phyloP scores from a whole-genome alignment of 2,888 invertebrate species.

The Sturmia bella region DNA sequence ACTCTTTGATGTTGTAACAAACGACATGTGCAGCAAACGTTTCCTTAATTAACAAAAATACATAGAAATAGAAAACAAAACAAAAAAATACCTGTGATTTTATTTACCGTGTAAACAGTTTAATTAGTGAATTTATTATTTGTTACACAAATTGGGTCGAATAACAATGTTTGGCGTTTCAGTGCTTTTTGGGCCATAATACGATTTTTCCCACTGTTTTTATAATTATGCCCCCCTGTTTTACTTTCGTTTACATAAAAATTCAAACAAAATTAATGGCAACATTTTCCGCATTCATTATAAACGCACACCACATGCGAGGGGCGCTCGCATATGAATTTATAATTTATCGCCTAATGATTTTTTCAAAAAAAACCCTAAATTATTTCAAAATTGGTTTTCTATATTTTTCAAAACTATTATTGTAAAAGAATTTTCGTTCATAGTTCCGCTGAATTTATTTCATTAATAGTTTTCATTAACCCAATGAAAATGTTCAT shows the following conservation, averaged over 20 bases:
- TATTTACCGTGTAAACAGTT: constrained; percentile 44
- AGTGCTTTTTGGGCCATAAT: not conserved
- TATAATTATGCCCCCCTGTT: not conserved
- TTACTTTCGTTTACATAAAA: constrained; percentile 37
- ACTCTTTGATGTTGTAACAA: not conserved
- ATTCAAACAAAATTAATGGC: constrained; percentile 28
- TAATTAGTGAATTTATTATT: constrained; percentile 34
- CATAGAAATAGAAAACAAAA: not conserved
- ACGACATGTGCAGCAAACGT: not conserved
- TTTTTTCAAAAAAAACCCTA: no score
- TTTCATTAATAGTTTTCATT: no score
- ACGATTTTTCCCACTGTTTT: not conserved
- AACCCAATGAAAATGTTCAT: no score
- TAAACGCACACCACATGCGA: not conserved
- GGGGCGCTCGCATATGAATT: not conserved
- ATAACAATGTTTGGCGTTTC: constrained; percentile 29
- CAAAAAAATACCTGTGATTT: constrained; percentile 37
- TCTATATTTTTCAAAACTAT: not conserved
- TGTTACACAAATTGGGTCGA: constrained; percentile 32
- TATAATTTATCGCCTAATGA: no score
- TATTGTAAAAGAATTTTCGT: no score
- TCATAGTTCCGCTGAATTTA: no score
- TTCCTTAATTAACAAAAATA: constrained; percentile 21
- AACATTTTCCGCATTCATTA: constrained; percentile 48
- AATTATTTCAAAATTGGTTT: no score